Percentiles rank a stretch among this genome's conserved stretches.
Evolutionary conservation across 2,113 vertebrate genomes (phyloP).

Genomic region (Hypanus sabinus): DNA sequence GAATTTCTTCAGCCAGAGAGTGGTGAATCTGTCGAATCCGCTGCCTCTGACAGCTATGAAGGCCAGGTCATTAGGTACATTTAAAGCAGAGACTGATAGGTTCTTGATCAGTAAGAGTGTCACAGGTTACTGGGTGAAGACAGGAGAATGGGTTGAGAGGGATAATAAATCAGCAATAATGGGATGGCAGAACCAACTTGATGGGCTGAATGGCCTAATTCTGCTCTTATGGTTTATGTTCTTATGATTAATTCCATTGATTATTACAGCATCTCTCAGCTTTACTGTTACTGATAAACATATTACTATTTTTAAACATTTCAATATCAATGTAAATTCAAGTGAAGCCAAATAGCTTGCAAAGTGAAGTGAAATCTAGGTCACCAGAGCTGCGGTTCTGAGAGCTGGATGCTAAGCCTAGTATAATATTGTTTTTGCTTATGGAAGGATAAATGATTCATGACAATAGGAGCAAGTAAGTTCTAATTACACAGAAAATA

Average conservation of each 20-base stretch:
- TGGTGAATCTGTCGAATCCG: too few species aligned
- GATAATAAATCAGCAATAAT: too few species aligned
- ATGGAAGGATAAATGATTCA: not conserved
- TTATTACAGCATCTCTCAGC: not conserved
- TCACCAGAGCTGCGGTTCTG: not conserved
- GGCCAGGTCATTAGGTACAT: too few species aligned
- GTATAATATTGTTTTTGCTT: not conserved
- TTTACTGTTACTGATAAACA: not conserved
- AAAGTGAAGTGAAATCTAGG: not conserved
- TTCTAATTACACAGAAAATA: not conserved
- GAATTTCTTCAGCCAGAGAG: too few species aligned
- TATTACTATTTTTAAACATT: not conserved
- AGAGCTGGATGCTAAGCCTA: not conserved
- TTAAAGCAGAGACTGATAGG: too few species aligned
- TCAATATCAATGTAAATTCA: not conserved
- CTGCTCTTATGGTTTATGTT: too few species aligned
- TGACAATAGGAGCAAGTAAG: not conserved
- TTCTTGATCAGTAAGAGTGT: too few species aligned
- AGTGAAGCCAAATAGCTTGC: not conserved
- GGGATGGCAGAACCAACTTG: too few species aligned
- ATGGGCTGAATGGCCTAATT: too few species aligned
- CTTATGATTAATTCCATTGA: not conserved
- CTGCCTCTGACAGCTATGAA: too few species aligned
- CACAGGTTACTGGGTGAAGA: too few species aligned
- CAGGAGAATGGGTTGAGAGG: too few species aligned